Base-by-base conservation (phyloP, 2,888 invertebrate genomes). In the Cremastinae sp. region DNA sequence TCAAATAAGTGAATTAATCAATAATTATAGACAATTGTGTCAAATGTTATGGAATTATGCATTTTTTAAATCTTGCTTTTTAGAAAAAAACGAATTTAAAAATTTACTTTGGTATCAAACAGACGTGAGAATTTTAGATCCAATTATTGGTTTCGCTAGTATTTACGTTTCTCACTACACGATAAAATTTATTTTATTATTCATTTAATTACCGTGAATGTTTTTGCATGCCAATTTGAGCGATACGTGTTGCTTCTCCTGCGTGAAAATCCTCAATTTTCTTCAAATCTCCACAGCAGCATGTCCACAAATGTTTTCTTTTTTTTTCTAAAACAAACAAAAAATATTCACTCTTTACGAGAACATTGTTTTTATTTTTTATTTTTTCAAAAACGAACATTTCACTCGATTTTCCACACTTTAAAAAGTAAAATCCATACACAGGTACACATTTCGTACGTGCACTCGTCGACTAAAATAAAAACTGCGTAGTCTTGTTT, bases 401-500 rank as follows among this genome's bases (percentile, higher is more conserved):
- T 8, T 20, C 12, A 20, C 12, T 38, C 49, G 18, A 38, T 0
- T 18, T 10, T 41, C n/a, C 2, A 41, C 38, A 18, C 56, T 56
- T 16, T n/a, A 10, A 58, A 18, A 38, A 18, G 14, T 20, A 47
- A 36, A 47, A 16, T 9, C 22, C 53, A 66, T 45, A 34, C 41
- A 43, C 49, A 58, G 16, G 16, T 8, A 62, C 28, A n/a, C 51
- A 68, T 68, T 49, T 22, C 16, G 36, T 41, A 38, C 14, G 36
- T 38, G 38, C 20, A 49, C 18, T n/a, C 10, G 10, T 49, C 7
- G 28, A 12, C 18, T 45, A 45, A 16, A 5, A 16, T 36, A 9
- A 56, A 43, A 66, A 68, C 51, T 72, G 66, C 62, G 64, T 16
- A 53, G 51, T 58, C 45, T 72, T 76, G 72, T 76, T 72, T 76